phyloP scores from a whole-genome alignment of 2,888 invertebrate genomes.

The Eretmocerus hayati region DNA sequence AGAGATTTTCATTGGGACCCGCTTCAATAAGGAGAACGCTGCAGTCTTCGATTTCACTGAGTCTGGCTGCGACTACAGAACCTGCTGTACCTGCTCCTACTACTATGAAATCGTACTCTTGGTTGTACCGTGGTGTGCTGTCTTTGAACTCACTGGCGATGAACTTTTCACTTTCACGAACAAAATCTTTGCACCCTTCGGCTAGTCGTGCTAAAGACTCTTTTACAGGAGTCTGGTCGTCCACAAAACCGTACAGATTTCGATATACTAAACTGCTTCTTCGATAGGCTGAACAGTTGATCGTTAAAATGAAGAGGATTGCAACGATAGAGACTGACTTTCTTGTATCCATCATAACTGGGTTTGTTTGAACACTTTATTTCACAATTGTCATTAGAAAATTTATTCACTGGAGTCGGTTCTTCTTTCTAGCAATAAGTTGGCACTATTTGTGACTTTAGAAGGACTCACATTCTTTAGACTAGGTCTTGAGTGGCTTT shows the following conservation, averaged over 20 bases:
- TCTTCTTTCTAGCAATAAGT: no score
- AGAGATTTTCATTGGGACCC: slow-evolving; percentile 77
- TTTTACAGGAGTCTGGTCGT: background rate
- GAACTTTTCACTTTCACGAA: slow-evolving; percentile 1
- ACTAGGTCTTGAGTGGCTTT: no score
- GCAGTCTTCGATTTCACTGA: slow-evolving; percentile 67
- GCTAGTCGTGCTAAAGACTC: slow-evolving; percentile 7
- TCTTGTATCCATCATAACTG: no score
- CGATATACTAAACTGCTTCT: slow-evolving; percentile 2
- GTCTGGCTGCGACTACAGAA: slow-evolving; percentile 70
- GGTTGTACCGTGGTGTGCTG: slow-evolving; percentile 1
- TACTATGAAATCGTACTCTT: slow-evolving; percentile 20
- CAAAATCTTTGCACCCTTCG: background rate
- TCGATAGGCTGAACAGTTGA: slow-evolving; percentile 1
- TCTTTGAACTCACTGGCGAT: slow-evolving; percentile 2
- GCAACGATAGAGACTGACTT: no score
- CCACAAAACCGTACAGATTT: slow-evolving; percentile 12
- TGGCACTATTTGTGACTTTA: no score
- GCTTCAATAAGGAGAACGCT: slow-evolving; percentile 71
- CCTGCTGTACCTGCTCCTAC: slow-evolving; percentile 51
- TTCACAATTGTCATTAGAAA: no score
- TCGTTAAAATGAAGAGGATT: no score
- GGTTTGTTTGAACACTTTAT: no score
- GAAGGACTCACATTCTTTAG: no score
- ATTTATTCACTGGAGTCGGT: no score